A percentile compares a stretch with the other conserved stretches of the same genome.
These are phyloP conservation scores for Macrosoma leucophasiata DNA, from an alignment of 2,888 invertebrate genomes.

Conservation along the genomic window DNA sequence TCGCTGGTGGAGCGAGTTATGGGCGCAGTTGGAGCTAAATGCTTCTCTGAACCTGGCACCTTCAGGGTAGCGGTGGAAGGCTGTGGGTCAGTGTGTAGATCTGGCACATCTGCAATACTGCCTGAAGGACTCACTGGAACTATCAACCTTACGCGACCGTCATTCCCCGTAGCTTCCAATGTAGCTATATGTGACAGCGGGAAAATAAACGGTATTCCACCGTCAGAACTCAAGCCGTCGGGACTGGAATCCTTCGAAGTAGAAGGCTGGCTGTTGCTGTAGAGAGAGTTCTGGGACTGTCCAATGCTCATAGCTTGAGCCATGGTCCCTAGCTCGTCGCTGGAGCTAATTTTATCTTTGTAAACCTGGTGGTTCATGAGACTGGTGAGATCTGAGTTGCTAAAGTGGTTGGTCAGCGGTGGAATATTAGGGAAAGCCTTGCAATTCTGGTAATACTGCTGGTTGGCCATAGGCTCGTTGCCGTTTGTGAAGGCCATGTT, in stretches of 20 bases:
- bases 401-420: constrained; percentile 50
- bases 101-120: constrained; percentile 47
- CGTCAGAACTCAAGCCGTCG: constrained; percentile 56
- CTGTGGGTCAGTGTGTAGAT: constrained; percentile 35
- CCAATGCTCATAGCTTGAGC: constrained; percentile 57
- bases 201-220: constrained; percentile 77
- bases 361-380: constrained; percentile 41
- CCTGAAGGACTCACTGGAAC: constrained; percentile 76
- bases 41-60: constrained; percentile 60
- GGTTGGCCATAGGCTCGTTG: constrained; percentile 34
- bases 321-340: constrained; percentile 36
- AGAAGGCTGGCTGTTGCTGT: constrained; percentile 56
- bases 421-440: constrained; percentile 64
- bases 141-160: constrained; percentile 77
- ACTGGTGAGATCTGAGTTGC: constrained; percentile 47
- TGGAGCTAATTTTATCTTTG: constrained; percentile 38
- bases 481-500: constrained; percentile 46
- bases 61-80: constrained; percentile 70
- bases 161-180: constrained; percentile 76
- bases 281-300: constrained; percentile 51
- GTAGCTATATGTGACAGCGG: constrained; percentile 80
- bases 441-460: constrained; percentile 56
- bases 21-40: constrained; percentile 75
- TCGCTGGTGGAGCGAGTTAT: constrained; percentile 89
- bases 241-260: constrained; percentile 66